Evolutionary conservation across 64 coral and sea anemone species (phyloP).

Genomic region (Actinia tenebrosa): DNA sequence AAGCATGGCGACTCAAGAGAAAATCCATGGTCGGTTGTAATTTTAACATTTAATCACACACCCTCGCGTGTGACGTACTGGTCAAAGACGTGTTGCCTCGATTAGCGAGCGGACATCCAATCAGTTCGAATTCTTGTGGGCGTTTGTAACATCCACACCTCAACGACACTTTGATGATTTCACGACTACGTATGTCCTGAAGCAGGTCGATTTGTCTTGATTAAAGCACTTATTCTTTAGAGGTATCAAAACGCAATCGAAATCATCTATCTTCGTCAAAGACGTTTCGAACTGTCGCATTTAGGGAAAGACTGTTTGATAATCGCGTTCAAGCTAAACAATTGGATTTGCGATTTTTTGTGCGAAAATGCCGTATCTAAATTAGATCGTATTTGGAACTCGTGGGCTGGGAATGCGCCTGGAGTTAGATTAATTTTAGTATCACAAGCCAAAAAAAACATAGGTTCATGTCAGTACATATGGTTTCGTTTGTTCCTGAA

Average conservation of each 20-base stretch:
- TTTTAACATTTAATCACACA: too few species aligned
- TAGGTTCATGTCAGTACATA: too few species aligned
- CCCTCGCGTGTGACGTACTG: background rate
- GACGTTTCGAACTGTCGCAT: background rate
- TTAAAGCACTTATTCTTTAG: background rate
- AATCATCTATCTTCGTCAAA: background rate
- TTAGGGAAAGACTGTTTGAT: background rate
- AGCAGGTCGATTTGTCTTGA: background rate
- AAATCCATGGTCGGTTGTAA: background rate
- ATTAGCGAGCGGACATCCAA: background rate
- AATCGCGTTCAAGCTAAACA: background rate
- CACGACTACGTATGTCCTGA: background rate
- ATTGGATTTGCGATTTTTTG: too few species aligned
- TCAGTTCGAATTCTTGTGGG: background rate
- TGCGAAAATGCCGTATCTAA: too few species aligned
- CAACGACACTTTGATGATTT: too few species aligned
- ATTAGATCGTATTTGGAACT: too few species aligned
- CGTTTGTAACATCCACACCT: background rate
- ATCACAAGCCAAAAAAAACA: too few species aligned
- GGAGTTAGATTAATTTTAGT: too few species aligned
- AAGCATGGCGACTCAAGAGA: background rate
- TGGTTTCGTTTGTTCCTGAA: too few species aligned
- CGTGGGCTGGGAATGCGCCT: too few species aligned
- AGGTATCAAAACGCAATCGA: background rate
- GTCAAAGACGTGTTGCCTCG: background rate